phyloP scores from a whole-genome alignment of 1,140 invertebrate genomes.

The Leucophenga varia region DNA sequence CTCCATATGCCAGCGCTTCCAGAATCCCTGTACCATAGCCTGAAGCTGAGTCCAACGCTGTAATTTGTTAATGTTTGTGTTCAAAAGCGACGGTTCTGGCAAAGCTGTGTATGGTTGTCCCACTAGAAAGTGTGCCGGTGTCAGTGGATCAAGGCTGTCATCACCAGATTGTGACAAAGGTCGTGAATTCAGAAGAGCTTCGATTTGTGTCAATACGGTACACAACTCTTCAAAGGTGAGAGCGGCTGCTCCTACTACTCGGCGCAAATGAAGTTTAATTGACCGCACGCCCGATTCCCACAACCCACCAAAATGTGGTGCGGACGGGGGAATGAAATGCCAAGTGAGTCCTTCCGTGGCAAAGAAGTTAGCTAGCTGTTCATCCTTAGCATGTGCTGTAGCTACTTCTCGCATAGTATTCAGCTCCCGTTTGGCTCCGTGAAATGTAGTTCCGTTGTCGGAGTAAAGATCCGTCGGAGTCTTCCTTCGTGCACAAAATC shows the following conservation, averaged over 20 bases:
- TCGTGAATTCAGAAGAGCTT: constrained; percentile 48
- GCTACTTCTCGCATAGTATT: no score
- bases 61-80: constrained; percentile 2
- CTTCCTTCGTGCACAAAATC: no score
- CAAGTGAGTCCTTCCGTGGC: neutral
- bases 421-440: no score
- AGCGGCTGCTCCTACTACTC: constrained; percentile 26
- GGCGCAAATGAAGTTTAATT: constrained; percentile 3
- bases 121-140: constrained; percentile 47
- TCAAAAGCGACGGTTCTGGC: constrained; percentile 24
- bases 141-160: constrained; percentile 31
- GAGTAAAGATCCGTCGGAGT: no score
- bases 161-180: constrained; percentile 30
- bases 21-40: constrained; percentile 7
- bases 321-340: constrained; percentile 14
- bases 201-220: constrained; percentile 38
- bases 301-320: constrained; percentile 17
- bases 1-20: constrained; percentile 5
- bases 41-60: constrained; percentile 7
- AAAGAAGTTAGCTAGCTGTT: neutral
- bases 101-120: constrained; percentile 30
- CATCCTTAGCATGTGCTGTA: no score
- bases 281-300: constrained; percentile 11
- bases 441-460: no score
- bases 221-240: constrained; percentile 34